A percentile compares a stretch with the other conserved stretches of the same genome.
phyloP scores from a whole-genome alignment of 2,888 invertebrate genomes.

The Sminthurinus aureus region DNA sequence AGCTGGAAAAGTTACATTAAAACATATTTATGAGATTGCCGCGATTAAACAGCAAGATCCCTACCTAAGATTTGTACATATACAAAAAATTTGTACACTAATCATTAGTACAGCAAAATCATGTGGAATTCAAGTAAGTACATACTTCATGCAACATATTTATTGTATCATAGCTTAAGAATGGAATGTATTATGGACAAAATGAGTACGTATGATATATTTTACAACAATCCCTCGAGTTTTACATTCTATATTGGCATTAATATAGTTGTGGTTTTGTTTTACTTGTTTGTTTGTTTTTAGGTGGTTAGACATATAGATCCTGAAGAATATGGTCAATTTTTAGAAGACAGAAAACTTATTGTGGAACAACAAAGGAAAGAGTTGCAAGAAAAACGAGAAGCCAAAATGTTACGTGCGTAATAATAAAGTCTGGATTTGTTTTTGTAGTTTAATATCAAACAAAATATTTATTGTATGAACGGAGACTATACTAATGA shows the following conservation, averaged over 20 bases:
- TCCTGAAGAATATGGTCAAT: slow-evolving; percentile 80
- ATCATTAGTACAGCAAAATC: slow-evolving; percentile 79
- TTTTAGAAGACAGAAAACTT: slow-evolving; percentile 77
- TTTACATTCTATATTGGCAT: slow-evolving; percentile 27
- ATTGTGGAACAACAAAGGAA: slow-evolving; percentile 78
- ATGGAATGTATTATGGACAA: not conserved
- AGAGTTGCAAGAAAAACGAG: slow-evolving; percentile 80
- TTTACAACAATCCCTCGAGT: not conserved
- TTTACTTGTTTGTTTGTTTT: slow-evolving; percentile 19
- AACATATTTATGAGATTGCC: slow-evolving; percentile 98
- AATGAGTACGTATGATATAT: not conserved
- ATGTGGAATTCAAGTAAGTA: slow-evolving; percentile 76
- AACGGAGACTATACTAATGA: too few relatives aligned
- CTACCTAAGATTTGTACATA: slow-evolving; percentile 69
- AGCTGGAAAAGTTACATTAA: slow-evolving; percentile 88
- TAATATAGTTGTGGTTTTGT: not conserved
- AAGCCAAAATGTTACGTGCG: slow-evolving; percentile 90
- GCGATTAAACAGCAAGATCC: slow-evolving; percentile 92
- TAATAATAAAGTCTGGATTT: not conserved
- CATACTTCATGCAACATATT: slow-evolving; percentile 3
- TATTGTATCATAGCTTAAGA: not conserved
- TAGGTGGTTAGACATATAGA: slow-evolving; percentile 77
- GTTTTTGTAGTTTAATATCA: not conserved
- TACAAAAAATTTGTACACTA: slow-evolving; percentile 80
- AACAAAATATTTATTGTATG: too few relatives aligned